Evolutionary conservation across 2,797 vertebrate genomes (phyloP).

Genomic region (Phrynocephalus guinanensis): DNA sequence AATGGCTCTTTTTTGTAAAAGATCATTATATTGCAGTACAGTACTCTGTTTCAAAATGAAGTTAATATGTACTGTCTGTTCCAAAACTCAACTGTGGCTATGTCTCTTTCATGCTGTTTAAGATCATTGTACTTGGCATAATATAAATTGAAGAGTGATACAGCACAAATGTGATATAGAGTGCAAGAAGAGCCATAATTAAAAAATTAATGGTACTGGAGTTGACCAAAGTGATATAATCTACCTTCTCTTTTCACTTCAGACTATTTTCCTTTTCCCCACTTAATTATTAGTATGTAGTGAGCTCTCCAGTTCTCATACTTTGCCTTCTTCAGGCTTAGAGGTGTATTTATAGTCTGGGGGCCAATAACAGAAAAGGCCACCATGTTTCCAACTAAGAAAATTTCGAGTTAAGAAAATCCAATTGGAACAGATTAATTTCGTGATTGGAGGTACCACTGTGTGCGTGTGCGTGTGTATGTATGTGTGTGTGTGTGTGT

Average conservation of each 20-base stretch:
- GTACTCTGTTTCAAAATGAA: neutral
- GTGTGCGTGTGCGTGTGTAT: too few relatives aligned
- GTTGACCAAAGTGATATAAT: neutral
- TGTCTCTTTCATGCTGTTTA: conserved; percentile 43
- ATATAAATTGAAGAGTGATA: too few relatives aligned
- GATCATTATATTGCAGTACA: conserved; percentile 20
- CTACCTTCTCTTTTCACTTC: neutral
- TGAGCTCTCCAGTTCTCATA: neutral
- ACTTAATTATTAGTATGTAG: neutral
- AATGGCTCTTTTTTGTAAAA: neutral
- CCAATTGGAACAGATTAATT: too few relatives aligned
- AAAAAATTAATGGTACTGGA: neutral
- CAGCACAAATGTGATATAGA: neutral
- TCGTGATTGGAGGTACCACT: too few relatives aligned
- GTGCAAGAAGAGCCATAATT: neutral
- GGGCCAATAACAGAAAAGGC: neutral
- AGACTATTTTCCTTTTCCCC: too few relatives aligned
- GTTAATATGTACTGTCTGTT: conserved; percentile 9
- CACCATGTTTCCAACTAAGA: too few relatives aligned
- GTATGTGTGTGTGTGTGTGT: too few relatives aligned
- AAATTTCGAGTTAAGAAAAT: too few relatives aligned
- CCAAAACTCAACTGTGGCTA: conserved; percentile 13
- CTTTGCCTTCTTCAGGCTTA: neutral
- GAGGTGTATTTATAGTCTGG: neutral
- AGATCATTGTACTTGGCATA: neutral